phyloP scores from a whole-genome alignment of 2,113 vertebrate genomes.

The Neodon shergylaensis region DNA sequence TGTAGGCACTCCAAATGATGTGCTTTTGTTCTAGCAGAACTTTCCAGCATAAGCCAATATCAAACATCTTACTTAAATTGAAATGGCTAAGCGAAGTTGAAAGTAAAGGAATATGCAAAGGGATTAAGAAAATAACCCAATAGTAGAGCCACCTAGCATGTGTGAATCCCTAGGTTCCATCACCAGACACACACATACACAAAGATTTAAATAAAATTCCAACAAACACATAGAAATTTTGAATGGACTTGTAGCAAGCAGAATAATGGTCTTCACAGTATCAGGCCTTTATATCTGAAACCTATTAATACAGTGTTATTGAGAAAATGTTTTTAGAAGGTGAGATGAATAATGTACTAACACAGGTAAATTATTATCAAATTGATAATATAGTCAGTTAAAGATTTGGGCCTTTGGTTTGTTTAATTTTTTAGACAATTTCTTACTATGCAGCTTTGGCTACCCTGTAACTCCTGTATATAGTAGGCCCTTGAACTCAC shows the following conservation, averaged over 20 bases:
- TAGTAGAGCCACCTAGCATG: neutral
- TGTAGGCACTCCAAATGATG: neutral
- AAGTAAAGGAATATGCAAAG: neutral
- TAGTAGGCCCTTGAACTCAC: neutral
- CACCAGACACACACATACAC: neutral
- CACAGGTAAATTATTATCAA: neutral
- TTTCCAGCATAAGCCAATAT: neutral
- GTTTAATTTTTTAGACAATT: neutral
- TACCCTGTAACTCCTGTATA: too few relatives aligned
- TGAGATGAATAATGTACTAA: neutral
- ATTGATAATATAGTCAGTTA: neutral
- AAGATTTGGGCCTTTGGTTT: neutral
- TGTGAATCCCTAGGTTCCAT: neutral
- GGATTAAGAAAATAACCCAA: neutral
- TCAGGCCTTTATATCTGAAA: neutral
- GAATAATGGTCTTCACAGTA: neutral
- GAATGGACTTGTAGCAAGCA: neutral
- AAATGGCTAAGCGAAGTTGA: constrained; percentile 15
- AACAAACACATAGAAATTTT: neutral
- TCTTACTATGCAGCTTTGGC: neutral
- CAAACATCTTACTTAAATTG: neutral
- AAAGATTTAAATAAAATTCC: neutral
- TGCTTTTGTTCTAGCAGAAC: neutral
- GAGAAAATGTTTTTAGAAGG: neutral
- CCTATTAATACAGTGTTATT: neutral